phyloP scores from a whole-genome alignment of 2,888 invertebrate genomes.

The Aphrophora alni region DNA sequence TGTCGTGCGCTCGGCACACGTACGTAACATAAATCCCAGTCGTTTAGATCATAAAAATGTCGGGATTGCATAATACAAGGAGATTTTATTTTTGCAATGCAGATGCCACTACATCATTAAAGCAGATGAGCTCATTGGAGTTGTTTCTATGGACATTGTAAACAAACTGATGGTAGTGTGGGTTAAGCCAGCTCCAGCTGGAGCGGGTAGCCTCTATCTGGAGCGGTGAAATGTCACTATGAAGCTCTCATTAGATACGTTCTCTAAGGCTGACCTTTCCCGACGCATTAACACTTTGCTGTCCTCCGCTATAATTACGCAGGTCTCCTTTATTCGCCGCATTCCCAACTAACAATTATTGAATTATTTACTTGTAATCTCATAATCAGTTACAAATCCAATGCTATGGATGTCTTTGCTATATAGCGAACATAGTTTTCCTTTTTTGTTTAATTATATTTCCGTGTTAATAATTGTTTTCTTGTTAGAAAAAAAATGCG shows the following conservation, averaged over 20 bases:
- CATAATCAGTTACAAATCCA: neutral
- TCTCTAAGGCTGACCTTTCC: neutral
- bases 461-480: neutral
- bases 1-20: neutral
- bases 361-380: neutral
- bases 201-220: neutral
- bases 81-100: neutral
- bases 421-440: neutral
- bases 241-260: no score
- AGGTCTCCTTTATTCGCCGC: neutral
- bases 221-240: no score
- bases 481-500: no score
- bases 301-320: neutral
- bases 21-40: neutral
- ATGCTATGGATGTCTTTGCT: neutral
- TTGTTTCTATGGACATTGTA: neutral
- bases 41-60: slow-evolving; percentile 1
- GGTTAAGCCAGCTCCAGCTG: no score
- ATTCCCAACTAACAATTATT: neutral
- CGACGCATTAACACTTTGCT: neutral
- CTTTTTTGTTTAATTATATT: neutral
- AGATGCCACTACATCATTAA: slow-evolving; percentile 4
- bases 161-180: neutral
- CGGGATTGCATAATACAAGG: neutral
- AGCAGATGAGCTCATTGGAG: neutral